A percentile compares a stretch with the other conserved stretches of the same genome.
phyloP scores from a whole-genome alignment of 2,888 invertebrate species.

The Stegana nigrithorax region DNA sequence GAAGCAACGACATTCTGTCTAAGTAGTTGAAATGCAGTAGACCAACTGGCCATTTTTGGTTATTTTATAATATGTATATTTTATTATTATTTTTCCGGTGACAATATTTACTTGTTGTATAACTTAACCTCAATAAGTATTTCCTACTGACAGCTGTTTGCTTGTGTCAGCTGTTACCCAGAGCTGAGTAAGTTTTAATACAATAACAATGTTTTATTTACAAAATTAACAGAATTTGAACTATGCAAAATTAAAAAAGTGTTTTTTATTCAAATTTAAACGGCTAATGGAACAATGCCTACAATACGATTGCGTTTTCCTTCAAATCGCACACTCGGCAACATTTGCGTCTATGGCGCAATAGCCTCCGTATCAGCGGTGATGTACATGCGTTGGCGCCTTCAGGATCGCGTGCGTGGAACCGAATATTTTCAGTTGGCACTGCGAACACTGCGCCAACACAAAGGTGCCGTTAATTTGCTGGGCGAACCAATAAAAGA shows the following conservation, averaged over 20 bases:
- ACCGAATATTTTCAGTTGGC: constrained; percentile 76
- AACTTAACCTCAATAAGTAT: too few species aligned
- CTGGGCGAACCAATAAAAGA: constrained; percentile 82
- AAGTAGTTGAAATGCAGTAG: constrained; percentile 29
- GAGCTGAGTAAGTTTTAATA: too few species aligned
- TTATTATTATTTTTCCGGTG: background rate
- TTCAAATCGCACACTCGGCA: constrained; percentile 72
- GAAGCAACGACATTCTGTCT: constrained; percentile 31
- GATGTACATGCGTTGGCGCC: constrained; percentile 68
- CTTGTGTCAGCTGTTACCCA: too few species aligned
- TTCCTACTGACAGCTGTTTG: too few species aligned
- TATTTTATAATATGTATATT: background rate
- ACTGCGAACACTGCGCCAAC: constrained; percentile 71
- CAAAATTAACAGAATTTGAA: background rate
- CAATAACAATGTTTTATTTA: too few species aligned
- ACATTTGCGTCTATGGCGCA: constrained; percentile 76
- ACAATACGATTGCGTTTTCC: constrained; percentile 50
- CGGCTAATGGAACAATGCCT: constrained; percentile 4
- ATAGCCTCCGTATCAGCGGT: constrained; percentile 67
- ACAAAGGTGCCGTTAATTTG: constrained; percentile 71
- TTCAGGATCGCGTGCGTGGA: constrained; percentile 72
- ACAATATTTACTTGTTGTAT: too few species aligned
- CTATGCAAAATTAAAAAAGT: constrained; percentile 1
- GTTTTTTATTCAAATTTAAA: background rate
- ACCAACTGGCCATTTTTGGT: constrained; percentile 40